These are phyloP conservation scores for Drosophila arizonae DNA, from an alignment of 1,140 invertebrate species.

Conservation along the genomic window DNA sequence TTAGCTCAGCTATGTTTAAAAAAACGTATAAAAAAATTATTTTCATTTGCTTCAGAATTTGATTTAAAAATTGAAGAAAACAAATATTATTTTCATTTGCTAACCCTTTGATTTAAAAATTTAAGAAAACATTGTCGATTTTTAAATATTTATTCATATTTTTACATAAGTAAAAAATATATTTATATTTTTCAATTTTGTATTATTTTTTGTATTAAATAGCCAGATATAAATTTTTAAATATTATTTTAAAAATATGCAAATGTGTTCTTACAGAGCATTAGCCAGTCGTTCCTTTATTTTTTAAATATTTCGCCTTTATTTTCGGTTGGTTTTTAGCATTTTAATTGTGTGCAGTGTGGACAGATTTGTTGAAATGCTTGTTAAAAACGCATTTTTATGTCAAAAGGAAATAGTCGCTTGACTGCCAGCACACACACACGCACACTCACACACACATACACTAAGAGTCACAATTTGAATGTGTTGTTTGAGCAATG, in stretches of 20 bases:
- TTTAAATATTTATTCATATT: too few species aligned
- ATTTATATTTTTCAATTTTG: too few species aligned
- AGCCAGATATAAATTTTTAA: too few species aligned
- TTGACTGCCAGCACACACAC: slow-evolving; percentile 9
- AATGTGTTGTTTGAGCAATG: slow-evolving; percentile 75
- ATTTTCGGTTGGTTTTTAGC: slow-evolving; percentile 58
- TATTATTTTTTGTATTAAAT: too few species aligned
- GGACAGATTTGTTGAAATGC: slow-evolving; percentile 79
- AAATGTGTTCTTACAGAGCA: slow-evolving; percentile 22
- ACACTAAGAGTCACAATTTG: slow-evolving; percentile 16
- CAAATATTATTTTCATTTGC: too few species aligned
- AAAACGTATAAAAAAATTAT: too few species aligned
- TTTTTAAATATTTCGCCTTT: slow-evolving; percentile 1
- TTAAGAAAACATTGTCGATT: too few species aligned
- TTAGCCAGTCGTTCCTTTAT: slow-evolving; percentile 1
- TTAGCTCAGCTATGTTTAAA: too few species aligned
- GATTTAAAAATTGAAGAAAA: too few species aligned
- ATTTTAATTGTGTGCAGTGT: slow-evolving; percentile 71
- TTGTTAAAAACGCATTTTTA: slow-evolving; percentile 77
- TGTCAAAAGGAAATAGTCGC: slow-evolving; percentile 77
- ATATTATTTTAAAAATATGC: neutral
- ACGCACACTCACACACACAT: neutral
- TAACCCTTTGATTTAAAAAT: too few species aligned
- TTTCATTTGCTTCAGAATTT: too few species aligned
- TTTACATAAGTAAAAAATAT: too few species aligned